Evolutionary conservation across 1,140 invertebrate genomes (phyloP).

Genomic region (Drosophila kepulauana): DNA sequence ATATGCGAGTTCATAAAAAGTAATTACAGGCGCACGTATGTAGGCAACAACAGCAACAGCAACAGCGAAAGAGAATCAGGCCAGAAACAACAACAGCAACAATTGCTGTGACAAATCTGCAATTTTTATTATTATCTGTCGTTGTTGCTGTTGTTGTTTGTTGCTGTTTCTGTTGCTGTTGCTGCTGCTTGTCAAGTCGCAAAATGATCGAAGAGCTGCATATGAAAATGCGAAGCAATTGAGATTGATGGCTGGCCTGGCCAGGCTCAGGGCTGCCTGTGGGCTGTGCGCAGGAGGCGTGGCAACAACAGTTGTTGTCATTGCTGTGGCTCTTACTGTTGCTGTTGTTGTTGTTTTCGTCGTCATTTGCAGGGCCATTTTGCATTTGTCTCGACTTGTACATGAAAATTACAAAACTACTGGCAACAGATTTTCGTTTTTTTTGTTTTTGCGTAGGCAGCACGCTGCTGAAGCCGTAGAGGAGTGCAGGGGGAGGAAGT

Average conservation of each 20-base stretch:
- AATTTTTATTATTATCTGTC: constrained; percentile 71
- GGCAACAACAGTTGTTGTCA: constrained; percentile 44
- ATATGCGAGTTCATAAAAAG: constrained; percentile 63
- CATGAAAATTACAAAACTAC: constrained; percentile 83
- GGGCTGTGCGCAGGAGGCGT: constrained; percentile 50
- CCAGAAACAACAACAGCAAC: constrained; percentile 53
- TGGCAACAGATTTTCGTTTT: constrained; percentile 64
- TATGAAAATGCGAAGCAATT: constrained; percentile 83
- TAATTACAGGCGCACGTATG: constrained; percentile 74
- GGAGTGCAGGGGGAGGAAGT: not conserved
- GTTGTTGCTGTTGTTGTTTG: constrained; percentile 50
- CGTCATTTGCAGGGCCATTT: constrained; percentile 75
- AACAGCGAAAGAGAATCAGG: constrained; percentile 57
- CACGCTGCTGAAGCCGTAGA: constrained; percentile 7
- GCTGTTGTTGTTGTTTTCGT: constrained; percentile 21
- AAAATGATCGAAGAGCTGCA: constrained; percentile 83
- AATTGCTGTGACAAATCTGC: constrained; percentile 82
- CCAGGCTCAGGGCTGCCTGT: constrained; percentile 53
- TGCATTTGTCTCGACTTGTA: constrained; percentile 81
- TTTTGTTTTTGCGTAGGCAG: constrained; percentile 61
- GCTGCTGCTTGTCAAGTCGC: constrained; percentile 64
- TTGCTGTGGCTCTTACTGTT: not conserved
- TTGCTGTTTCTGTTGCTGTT: constrained; percentile 46
- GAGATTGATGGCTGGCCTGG: constrained; percentile 76
- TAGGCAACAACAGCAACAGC: constrained; percentile 62